These are phyloP conservation scores for Ametastegia equiseti DNA, from an alignment of 2,888 invertebrate genomes.

Conservation along the genomic window DNA sequence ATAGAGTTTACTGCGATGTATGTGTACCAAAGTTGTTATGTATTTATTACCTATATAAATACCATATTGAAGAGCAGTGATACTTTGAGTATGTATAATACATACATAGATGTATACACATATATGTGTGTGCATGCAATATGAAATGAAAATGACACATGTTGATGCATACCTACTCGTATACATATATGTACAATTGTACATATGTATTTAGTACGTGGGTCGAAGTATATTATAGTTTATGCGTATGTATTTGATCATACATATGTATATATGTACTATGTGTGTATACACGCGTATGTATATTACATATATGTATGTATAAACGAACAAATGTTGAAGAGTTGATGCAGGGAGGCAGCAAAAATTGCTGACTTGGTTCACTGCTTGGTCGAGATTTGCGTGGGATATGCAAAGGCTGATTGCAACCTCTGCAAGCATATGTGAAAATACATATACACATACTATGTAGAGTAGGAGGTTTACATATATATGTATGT, in stretches of 20 bases:
- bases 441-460: neutral
- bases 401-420: conserved; percentile 16
- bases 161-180: neutral
- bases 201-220: neutral
- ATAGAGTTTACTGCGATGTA: no score
- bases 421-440: neutral
- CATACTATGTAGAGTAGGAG: neutral
- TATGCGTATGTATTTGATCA: neutral
- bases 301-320: neutral
- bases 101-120: no score
- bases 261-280: neutral
- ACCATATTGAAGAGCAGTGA: no score
- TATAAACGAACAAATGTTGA: no score
- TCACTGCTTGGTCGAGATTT: conserved; percentile 32
- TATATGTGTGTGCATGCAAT: no score
- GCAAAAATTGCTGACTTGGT: no score
- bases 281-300: neutral
- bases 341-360: no score
- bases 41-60: no score
- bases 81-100: no score
- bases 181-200: neutral
- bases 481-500: conserved; percentile 44
- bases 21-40: no score
- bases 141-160: neutral
- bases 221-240: no score